Percentiles rank a stretch among this genome's conserved stretches.
Conservation (phyloP, 2,797 vertebrate species). For the Notolepis coatsorum region DNA sequence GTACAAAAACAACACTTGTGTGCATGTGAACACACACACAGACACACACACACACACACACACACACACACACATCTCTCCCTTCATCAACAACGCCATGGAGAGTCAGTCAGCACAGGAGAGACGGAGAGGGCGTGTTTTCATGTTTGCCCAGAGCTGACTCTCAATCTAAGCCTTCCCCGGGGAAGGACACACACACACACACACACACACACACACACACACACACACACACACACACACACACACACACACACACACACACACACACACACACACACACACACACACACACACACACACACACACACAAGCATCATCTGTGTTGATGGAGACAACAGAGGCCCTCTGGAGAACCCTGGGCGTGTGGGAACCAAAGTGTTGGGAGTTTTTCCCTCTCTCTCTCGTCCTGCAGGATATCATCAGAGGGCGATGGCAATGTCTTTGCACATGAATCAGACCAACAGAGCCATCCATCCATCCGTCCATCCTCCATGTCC, state of each 20-base stretch:
- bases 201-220: conserved; percentile 15
- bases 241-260: not conserved
- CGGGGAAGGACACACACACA: conserved; percentile 12
- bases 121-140: conserved; percentile 63
- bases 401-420: conserved; percentile 29
- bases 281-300: not conserved
- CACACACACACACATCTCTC: conserved; percentile 16
- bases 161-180: conserved; percentile 36
- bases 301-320: not conserved
- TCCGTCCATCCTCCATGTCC: conserved; percentile 11
- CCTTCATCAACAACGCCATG: conserved; percentile 31
- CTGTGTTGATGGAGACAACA: not conserved
- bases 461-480: conserved; percentile 29
- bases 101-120: conserved; percentile 65
- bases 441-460: conserved; percentile 51
- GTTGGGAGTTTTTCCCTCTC: conserved; percentile 38
- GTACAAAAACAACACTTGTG: conserved; percentile 25
- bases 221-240: conserved; percentile 4
- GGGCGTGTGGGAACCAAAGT: conserved; percentile 23
- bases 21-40: not conserved
- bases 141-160: conserved; percentile 50
- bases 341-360: conserved; percentile 4
- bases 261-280: not conserved
- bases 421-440: conserved; percentile 51
- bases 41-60: conserved; percentile 4